Evolutionary conservation across 2,113 vertebrate genomes (phyloP), one percentile per base, ranked within the genome.

Genomic region (Genyomyrus donnyi): DNA sequence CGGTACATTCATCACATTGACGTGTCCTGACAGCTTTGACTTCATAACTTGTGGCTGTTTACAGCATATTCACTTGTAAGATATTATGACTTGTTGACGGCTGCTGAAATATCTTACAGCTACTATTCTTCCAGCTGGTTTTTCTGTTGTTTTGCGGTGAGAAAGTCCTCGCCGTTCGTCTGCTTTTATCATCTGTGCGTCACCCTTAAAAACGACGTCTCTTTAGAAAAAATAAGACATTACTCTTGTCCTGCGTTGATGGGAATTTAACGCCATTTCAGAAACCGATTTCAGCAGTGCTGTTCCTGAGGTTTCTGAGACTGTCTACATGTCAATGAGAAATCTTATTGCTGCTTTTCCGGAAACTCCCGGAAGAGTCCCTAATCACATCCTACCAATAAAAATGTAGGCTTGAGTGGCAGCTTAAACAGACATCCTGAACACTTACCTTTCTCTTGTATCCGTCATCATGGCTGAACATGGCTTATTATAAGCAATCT

Each of bases 381-480:
- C 39, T 87, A 52, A 87, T 87, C 46, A 31, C 27, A 52, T 87
- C 15, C 49, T 46, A 52, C 46, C 27, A 52, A 87, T 87, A 87
- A 87, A 86, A 87, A 87, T 19, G 48, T n/a, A 87, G 49, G 31
- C 31, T 87, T 39, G 24, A 49, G 21, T 11, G 50, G 85, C 9
- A 19, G 50, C 31, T 53, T 87, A 53, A 87, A 35, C 85, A 87
- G 85, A 52, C 85, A 87, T 42, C 83, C 9, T n/a, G 83, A 85
- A 24, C 5, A 0, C 21, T 24, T 2, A 85, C 39, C 39, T 85
- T 45, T 48, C 21, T 24, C 24, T 85, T 48, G 45, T 48, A 19
- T 85, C 17, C 21, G 1, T 85, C 45, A 46, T 85, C 0, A 4
- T 21, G 3, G 83, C 80, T 48, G 80, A 85, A 48, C 1, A 19